Base-by-base conservation (phyloP, 2,113 vertebrate genomes). In the Mus spicilegus region DNA sequence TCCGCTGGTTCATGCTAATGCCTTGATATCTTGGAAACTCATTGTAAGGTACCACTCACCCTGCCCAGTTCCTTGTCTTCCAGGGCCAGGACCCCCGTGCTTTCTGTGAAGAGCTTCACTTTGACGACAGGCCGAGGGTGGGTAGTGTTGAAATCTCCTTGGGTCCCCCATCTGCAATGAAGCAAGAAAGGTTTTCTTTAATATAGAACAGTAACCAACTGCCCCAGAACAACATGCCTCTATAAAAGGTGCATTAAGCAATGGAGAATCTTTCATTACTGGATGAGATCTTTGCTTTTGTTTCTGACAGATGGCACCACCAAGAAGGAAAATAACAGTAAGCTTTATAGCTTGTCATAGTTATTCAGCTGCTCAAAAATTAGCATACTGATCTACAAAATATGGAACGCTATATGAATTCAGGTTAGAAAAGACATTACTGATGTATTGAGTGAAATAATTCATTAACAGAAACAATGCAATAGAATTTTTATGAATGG, bases 81-180 rank as follows among this genome's bases (percentile, higher is more conserved):
- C 92, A 99, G 99, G 56, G 99, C 99, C 98, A 99, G 98, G 80
- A 99, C 99, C 0, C 99, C 99, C 0, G 99, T 99, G 98, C 99
- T 99, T 98, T 99, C 99, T 1, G 99, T 99, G 97, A 99, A 99
- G 93, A 99, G 99, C 97, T 99, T 99, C 49, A 99, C 99, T 98
- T 99, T 99, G 96, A 99, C 99, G 33, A 99, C 98, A 69, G 99
- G 99, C 16, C 99, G 99, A 63, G 99, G 99, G 85, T 99, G 99
- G 69, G 99, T 99, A 0, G 99, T 99, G 85, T 98, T 99, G 97
- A 99, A 99, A 98, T 99, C 99, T 13, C 99, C 99, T 99, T 99
- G 99, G 42, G 99, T 99, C 89, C 99, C 99, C 99, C 99, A 99
- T 94, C 99, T 99, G 98, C 77, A 99, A 98, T 0, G 93, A 97